Conservation (phyloP, 2,797 vertebrate genomes). For the Furcifer pardalis region DNA sequence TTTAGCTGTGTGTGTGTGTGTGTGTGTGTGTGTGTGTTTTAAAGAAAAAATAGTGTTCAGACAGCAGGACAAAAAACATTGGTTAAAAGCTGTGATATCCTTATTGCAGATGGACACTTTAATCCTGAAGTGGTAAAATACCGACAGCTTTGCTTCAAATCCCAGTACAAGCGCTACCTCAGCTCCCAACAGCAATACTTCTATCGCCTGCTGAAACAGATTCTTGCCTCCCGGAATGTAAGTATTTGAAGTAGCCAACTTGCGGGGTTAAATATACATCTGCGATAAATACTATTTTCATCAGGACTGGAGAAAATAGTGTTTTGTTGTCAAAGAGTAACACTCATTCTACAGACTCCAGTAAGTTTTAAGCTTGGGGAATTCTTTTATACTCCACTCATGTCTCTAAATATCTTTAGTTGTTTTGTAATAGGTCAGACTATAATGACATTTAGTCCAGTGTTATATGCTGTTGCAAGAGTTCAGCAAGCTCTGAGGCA, state of each 20-base stretch:
- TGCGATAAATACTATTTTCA: not conserved
- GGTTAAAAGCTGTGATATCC: not conserved
- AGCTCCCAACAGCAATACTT: slow-evolving; percentile 94
- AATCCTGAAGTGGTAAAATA: slow-evolving; percentile 98
- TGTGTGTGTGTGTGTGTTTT: fast-evolving
- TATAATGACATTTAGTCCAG: not conserved
- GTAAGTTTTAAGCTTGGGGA: too few relatives aligned
- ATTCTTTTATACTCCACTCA: not conserved
- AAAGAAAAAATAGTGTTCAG: not conserved
- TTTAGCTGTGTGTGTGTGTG: too few relatives aligned
- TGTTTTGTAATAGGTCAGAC: not conserved
- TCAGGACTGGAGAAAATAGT: not conserved
- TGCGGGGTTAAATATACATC: not conserved
- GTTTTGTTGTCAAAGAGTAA: not conserved
- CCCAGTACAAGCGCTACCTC: slow-evolving; percentile 91
- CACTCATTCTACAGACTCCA: not conserved
- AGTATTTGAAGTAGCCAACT: slow-evolving; percentile 24
- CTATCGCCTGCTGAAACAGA: slow-evolving; percentile 93
- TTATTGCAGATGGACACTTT: slow-evolving; percentile 89
- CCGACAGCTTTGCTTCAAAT: slow-evolving; percentile 91
- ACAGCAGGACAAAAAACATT: not conserved
- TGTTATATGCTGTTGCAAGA: not conserved
- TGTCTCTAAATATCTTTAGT: not conserved
- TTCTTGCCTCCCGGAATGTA: slow-evolving; percentile 94
- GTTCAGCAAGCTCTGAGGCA: not conserved